A percentile compares a stretch with the other conserved stretches of the same genome.
phyloP scores from a whole-genome alignment of 2,888 invertebrate species.

The Eledone cirrhosa region DNA sequence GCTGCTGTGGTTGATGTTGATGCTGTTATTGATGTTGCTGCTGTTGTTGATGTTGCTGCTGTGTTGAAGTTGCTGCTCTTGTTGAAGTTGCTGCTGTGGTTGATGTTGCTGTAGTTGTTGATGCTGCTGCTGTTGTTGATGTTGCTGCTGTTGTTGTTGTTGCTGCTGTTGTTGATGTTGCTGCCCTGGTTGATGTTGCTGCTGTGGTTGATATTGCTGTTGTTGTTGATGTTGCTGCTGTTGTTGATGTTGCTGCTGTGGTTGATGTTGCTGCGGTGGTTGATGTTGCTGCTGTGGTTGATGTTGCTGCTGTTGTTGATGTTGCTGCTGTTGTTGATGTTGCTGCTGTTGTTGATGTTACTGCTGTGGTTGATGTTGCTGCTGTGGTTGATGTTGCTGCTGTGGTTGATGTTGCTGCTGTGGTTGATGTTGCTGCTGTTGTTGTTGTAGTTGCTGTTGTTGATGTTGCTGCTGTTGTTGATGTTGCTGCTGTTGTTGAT shows the following conservation, averaged over 20 bases:
- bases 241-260: neutral
- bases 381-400: neutral
- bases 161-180: neutral
- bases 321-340: neutral
- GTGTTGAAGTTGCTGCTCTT: neutral
- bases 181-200: neutral
- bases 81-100: no score
- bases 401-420: neutral
- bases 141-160: neutral
- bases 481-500: neutral
- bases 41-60: neutral
- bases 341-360: neutral
- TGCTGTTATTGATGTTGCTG: neutral
- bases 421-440: neutral
- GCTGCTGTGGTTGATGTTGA: no score
- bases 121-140: neutral
- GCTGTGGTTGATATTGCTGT: neutral
- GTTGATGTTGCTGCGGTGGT: neutral
- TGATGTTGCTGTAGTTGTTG: neutral
- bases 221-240: neutral
- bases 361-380: neutral
- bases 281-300: neutral
- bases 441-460: neutral
- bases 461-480: neutral
- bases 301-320: neutral